Evolutionary conservation across 2,113 vertebrate genomes (phyloP), one percentile per base, ranked within the genome.

Genomic region (Urocynchramus pylzowi): DNA sequence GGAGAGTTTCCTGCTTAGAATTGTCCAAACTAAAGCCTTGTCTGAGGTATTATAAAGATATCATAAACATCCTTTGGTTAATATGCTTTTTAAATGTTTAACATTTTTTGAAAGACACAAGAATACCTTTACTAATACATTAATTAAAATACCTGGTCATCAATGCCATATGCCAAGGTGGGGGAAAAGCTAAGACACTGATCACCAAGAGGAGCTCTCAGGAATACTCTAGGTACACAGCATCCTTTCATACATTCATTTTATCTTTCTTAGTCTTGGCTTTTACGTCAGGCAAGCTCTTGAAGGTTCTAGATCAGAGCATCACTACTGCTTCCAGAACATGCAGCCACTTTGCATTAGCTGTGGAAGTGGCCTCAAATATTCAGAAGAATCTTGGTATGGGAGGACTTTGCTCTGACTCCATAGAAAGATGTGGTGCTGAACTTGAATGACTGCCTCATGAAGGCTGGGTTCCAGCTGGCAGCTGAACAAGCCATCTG

Each of bases 391-490:
- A 63, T 90, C 56, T 81, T 79, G 28, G 6, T 86, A 53, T 35
- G 67, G 13, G 5, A 78, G 71, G 83, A 20, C 41, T 94, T 88
- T 74, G 37, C 60, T 90, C 64, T 91, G 64, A 53, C 41, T 95
- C 65, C 33, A 20, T 19, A 71, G 65, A 90, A 93, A 30, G 64
- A 70, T 84, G 41, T 71, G 42, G 52, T 86, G 73, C 73, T 84
- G 76, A 90, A 84, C 92, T 94, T 84, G 90, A 92, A 82, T 64
- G 47, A 70, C 75, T 90, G 88, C 90, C 65, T 95, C 41, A 18
- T 60, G 60, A 93, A 92, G 88, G 90, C 90, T 75, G 65, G 76
- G 50, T 87, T 97, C 96, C 95, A 97, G 94, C 95, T 97, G 96
- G 93, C 95, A 94, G 52, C 69, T 87, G 88, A 92, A 60, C 1